A percentile compares a stretch with the other conserved stretches of the same genome.
phyloP scores from a whole-genome alignment of 2,113 vertebrate genomes.

The Scolopax mira region DNA sequence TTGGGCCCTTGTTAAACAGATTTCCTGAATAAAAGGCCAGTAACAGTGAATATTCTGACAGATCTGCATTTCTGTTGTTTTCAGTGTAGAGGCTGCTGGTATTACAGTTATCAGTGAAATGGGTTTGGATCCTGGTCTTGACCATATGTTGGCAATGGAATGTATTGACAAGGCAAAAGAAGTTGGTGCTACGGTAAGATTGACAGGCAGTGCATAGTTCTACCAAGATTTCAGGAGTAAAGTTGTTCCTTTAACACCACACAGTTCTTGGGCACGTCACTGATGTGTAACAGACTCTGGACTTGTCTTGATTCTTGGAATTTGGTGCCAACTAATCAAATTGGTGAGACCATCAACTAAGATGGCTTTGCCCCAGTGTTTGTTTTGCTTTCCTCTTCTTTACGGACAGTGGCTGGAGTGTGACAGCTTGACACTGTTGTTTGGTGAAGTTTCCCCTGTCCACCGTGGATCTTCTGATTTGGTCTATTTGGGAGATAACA shows the following conservation, averaged over 20 bases:
- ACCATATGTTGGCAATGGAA: slow-evolving; percentile 98
- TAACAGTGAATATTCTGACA: neutral
- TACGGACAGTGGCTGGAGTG: neutral
- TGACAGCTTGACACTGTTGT: neutral
- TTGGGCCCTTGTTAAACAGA: neutral
- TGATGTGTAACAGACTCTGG: neutral
- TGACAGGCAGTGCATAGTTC: neutral
- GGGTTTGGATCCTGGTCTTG: slow-evolving; percentile 97
- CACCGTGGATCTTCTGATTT: neutral
- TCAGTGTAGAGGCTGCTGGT: slow-evolving; percentile 85
- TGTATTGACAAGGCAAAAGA: slow-evolving; percentile 92
- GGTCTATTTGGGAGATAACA: rapidly evolving
- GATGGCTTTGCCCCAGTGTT: neutral
- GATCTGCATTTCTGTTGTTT: slow-evolving; percentile 14
- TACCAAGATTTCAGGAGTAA: neutral
- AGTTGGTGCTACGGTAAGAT: slow-evolving; percentile 88
- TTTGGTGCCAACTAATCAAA: neutral
- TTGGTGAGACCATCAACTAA: neutral
- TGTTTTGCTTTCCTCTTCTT: neutral
- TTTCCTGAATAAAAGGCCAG: neutral
- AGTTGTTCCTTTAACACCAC: neutral
- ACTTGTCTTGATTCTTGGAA: neutral
- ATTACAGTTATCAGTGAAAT: slow-evolving; percentile 91
- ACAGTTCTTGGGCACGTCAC: neutral
- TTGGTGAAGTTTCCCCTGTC: neutral